Percentiles rank a stretch among this genome's conserved stretches.
Conservation (phyloP, 2,113 vertebrate species). For the Perognathus longimembris region DNA sequence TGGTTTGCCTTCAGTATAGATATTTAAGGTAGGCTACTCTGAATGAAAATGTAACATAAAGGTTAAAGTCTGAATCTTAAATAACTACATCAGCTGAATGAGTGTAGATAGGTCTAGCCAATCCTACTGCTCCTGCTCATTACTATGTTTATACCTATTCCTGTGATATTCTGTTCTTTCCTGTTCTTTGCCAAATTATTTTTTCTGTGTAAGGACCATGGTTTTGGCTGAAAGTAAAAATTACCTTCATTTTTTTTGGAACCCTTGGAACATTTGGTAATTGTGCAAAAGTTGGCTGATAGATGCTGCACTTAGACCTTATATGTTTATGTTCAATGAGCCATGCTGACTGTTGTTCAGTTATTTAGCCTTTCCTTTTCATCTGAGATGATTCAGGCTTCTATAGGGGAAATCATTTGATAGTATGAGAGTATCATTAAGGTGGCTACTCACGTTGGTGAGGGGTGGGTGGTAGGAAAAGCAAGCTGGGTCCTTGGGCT, state of each 20-base stretch:
- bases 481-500: not conserved
- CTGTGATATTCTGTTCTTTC: not conserved
- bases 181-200: not conserved
- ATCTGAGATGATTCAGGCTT: not conserved
- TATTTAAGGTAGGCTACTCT: not conserved
- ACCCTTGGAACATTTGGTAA: not conserved
- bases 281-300: not conserved
- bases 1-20: not conserved
- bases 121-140: not conserved
- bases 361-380: fast-evolving
- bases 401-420: not conserved
- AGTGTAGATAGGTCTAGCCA: no score
- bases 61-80: not conserved
- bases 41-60: not conserved
- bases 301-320: not conserved
- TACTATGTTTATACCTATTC: not conserved
- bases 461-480: no score
- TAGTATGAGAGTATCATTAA: not conserved
- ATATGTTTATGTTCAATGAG: not conserved
- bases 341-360: not conserved
- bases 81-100: not conserved
- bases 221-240: not conserved
- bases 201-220: not conserved
- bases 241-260: not conserved
- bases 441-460: not conserved